A percentile compares a stretch with the other conserved stretches of the same genome.
phyloP scores from a whole-genome alignment of 2,113 vertebrate genomes.

The Thymallus thymallus region DNA sequence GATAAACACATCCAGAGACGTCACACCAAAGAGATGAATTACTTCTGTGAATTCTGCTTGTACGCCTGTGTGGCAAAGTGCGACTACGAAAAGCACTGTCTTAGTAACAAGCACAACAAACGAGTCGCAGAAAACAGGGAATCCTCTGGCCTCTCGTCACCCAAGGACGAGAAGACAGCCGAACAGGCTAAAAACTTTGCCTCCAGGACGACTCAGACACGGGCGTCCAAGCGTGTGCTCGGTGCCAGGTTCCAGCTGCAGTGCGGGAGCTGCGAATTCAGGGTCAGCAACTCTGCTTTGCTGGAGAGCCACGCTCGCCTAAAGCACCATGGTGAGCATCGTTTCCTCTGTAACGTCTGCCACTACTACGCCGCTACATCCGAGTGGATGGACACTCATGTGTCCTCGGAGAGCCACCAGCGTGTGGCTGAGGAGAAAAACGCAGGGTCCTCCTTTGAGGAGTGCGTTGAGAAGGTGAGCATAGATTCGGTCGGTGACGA shows the following conservation, averaged over 20 bases:
- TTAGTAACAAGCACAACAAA: conserved; percentile 59
- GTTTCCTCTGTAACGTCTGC: conserved; percentile 88
- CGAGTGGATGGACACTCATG: conserved; percentile 88
- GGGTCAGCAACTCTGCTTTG: conserved; percentile 80
- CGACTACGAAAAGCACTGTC: conserved; percentile 67
- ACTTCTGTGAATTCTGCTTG: conserved; percentile 65
- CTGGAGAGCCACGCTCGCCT: conserved; percentile 85
- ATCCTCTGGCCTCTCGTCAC: conserved; percentile 21
- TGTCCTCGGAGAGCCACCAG: conserved; percentile 85
- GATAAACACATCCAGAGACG: conserved; percentile 69
- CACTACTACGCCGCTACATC: conserved; percentile 85
- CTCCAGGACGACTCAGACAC: conserved; percentile 43
- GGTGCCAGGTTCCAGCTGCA: conserved; percentile 81
- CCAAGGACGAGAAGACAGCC: conserved; percentile 47
- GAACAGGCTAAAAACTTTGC: conserved; percentile 48
- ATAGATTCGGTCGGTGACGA: conserved; percentile 43
- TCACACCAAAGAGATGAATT: conserved; percentile 65
- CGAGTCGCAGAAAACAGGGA: conserved; percentile 12
- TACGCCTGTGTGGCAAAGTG: conserved; percentile 57
- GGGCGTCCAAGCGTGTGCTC: conserved; percentile 67
- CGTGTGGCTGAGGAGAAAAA: conserved; percentile 76
- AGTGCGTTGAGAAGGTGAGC: conserved; percentile 83
- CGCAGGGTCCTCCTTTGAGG: conserved; percentile 76
- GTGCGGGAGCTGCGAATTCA: conserved; percentile 87
- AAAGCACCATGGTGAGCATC: conserved; percentile 80